Evolutionary conservation across 53 echinoderm and acorn worm species (phyloP), one percentile per base, ranked within the genome.

Genomic region (Holothuria leucospilota): DNA sequence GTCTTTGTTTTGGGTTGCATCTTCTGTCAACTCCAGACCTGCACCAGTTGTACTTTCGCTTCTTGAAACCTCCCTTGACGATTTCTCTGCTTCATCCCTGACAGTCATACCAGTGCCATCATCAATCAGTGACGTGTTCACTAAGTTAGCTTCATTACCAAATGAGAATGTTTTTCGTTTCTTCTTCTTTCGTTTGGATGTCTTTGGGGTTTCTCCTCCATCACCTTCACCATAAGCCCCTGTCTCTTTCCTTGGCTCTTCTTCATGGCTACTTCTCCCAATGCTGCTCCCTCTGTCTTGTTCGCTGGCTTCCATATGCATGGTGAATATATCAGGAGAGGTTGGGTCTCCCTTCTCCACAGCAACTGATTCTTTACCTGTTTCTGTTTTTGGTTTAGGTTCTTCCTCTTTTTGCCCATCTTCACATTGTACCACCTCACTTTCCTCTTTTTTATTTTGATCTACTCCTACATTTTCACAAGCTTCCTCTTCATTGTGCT

Each of bases 251-350:
- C 23, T 18, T 26, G 29, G 10, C 7, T 13, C 78, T 51, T 11
- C 78, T 52, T n/a, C 28, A 26, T 25, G 18, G 9, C 18, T 29
- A 24, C 29, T 21, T 9, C 25, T 29, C 15, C 59, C 38, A 15
- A 34, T 15, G 20, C 60, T 62, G 27, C 13, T 11, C 2, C 20
- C 16, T 59, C 18, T 20, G 8, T 0, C 15, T 18, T 8, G 59
- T 80, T 80, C 80, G 18, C 38, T 60, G 38, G 25, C 56, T 60
- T 80, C 59, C 6, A 80, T 18, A 61, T 80, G 62, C 80, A 80
- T 80, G 12, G 80, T 80, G 21, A 80, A 80, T 51, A 80, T 80
- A 60, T 80, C 80, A 5, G 80, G 80, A 28, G 80, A 80, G 34
- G 34, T 28, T 20, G 23, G 75, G 23, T 49, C 75, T 24, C 23